Conservation (phyloP, 2,797 vertebrate genomes). For the Galago senegalensis region DNA sequence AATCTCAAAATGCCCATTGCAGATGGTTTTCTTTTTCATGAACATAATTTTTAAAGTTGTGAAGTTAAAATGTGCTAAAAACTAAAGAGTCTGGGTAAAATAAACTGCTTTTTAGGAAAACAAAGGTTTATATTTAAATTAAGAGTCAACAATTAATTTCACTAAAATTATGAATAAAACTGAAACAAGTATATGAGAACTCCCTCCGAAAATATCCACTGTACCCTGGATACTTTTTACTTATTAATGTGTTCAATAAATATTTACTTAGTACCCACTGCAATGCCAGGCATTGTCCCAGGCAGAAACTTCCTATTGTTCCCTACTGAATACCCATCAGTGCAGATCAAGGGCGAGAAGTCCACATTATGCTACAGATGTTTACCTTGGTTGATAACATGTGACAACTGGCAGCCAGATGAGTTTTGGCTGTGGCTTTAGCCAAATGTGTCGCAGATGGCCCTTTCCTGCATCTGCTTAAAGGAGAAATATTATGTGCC, state of each 20-base stretch:
- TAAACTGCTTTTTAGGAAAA: conserved; percentile 14
- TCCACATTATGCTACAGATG: too few species aligned
- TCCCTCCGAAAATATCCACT: not conserved
- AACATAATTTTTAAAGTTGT: conserved; percentile 33
- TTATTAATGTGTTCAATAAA: conserved; percentile 21
- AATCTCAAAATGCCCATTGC: not conserved
- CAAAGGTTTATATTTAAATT: conserved; percentile 5
- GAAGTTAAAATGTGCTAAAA: not conserved
- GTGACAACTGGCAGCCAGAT: not conserved
- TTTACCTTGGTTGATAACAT: not conserved
- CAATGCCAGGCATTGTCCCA: not conserved
- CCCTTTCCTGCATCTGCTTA: not conserved
- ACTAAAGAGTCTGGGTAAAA: not conserved
- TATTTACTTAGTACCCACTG: not conserved
- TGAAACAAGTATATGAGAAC: not conserved
- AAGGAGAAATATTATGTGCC: not conserved
- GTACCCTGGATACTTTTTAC: not conserved
- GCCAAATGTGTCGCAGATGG: not conserved
- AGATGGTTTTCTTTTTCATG: not conserved
- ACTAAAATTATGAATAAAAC: not conserved
- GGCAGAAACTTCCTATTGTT: conserved; percentile 4
- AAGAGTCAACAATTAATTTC: conserved; percentile 10
- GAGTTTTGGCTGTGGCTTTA: not conserved
- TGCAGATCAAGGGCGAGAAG: not conserved
- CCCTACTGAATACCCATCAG: not conserved